Evolutionary conservation across 1,140 invertebrate species (phyloP).

Genomic region (Papilio polytes): DNA sequence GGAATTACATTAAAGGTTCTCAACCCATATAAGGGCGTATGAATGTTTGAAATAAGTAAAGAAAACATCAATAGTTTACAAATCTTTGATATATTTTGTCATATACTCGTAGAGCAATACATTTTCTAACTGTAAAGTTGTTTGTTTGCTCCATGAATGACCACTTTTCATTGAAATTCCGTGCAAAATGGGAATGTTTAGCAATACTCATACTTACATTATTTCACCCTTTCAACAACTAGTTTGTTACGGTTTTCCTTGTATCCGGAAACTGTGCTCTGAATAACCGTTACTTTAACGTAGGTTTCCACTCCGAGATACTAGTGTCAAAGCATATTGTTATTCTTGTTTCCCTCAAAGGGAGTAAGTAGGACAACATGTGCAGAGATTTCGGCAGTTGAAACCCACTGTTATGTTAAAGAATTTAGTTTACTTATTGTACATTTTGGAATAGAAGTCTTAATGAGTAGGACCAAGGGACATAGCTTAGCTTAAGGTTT

Average conservation of each 20-base stretch:
- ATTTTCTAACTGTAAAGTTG: constrained; percentile 30
- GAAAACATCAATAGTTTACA: constrained; percentile 2
- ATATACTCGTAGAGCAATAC: constrained; percentile 1
- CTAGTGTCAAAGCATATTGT: neutral
- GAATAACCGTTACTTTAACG: neutral
- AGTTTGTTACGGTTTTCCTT: constrained; percentile 30
- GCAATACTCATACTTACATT: constrained; percentile 31
- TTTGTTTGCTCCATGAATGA: constrained; percentile 30
- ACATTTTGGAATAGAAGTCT: neutral
- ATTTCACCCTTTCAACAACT: constrained; percentile 28
- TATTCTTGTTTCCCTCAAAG: neutral
- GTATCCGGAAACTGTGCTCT: constrained; percentile 6
- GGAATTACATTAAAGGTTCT: neutral
- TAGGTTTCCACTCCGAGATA: neutral
- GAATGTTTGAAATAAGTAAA: neutral
- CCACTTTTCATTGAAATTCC: constrained; percentile 16
- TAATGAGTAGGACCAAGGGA: neutral
- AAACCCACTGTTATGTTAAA: neutral
- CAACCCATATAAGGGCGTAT: neutral
- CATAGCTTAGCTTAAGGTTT: neutral
- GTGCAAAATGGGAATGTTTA: constrained; percentile 1
- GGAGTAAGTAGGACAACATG: too few relatives aligned
- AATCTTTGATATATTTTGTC: constrained; percentile 33
- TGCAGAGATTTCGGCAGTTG: neutral
- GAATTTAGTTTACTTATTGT: neutral